These are phyloP conservation scores for Anabacerthia variegaticeps DNA, from an alignment of 2,797 vertebrate genomes.

Conservation along the genomic window DNA sequence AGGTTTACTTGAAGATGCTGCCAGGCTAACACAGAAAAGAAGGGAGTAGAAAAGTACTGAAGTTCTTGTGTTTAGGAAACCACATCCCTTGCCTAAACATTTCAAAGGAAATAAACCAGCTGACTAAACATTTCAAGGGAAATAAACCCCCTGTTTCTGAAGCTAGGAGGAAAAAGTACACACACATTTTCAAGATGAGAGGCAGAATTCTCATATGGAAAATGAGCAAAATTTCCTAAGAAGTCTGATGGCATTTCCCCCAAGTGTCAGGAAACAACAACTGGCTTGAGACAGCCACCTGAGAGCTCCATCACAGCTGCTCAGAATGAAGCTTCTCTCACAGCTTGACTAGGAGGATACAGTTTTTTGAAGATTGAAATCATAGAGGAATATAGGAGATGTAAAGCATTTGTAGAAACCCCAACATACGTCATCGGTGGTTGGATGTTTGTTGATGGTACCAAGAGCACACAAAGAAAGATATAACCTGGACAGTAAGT, in stretches of 20 bases:
- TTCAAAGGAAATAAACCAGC: slow-evolving; percentile 36
- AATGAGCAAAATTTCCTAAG: background rate
- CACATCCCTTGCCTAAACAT: background rate
- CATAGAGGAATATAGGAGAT: background rate
- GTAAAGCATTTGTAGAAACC: background rate
- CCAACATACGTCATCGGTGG: rapidly evolving
- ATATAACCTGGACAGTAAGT: background rate
- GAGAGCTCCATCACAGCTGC: background rate
- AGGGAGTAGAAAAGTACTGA: background rate
- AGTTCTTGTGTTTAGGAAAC: background rate
- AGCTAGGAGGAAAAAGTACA: background rate
- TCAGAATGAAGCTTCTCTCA: background rate
- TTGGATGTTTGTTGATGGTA: background rate
- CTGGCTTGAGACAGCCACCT: background rate
- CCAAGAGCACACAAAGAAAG: background rate
- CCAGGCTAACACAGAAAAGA: background rate
- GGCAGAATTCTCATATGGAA: background rate
- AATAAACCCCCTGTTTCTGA: slow-evolving; percentile 16
- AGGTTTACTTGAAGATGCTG: background rate
- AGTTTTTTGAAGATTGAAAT: background rate
- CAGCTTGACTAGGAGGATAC: background rate
- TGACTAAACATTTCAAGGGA: slow-evolving; percentile 37
- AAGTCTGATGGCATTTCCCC: background rate
- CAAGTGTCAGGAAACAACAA: background rate
- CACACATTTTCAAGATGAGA: background rate